Conservation (phyloP, 2,797 vertebrate genomes). For the Chaenodraco wilsoni region DNA sequence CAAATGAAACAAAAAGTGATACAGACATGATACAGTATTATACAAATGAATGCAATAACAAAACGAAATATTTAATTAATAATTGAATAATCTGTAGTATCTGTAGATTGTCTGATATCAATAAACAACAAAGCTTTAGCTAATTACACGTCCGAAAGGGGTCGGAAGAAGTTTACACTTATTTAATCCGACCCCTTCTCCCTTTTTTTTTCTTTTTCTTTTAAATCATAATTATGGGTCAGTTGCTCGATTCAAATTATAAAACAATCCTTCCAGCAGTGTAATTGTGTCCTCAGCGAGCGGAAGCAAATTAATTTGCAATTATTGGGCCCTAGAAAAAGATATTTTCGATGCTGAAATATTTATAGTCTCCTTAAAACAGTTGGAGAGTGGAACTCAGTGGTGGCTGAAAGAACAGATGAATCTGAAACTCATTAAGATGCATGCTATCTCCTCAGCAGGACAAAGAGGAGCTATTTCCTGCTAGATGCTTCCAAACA, state of each 20-base stretch:
- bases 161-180: too few relatives aligned
- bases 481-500: conserved; percentile 30
- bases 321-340: conserved; percentile 49
- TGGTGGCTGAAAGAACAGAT: conserved; percentile 50
- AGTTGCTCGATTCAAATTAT: conserved; percentile 45
- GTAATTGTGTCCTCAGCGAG: conserved; percentile 53
- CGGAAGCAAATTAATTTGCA: conserved; percentile 60
- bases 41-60: too few relatives aligned
- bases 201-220: neutral
- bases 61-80: too few relatives aligned
- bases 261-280: conserved; percentile 31
- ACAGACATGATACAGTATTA: too few relatives aligned
- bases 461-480: conserved; percentile 31
- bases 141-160: too few relatives aligned
- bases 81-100: too few relatives aligned
- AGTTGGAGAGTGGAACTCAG: conserved; percentile 57
- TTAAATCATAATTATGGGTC: conserved; percentile 46
- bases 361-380: conserved; percentile 73
- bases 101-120: too few relatives aligned
- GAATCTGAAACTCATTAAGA: conserved; percentile 68
- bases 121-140: too few relatives aligned
- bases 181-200: too few relatives aligned
- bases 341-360: conserved; percentile 70
- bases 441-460: conserved; percentile 31
- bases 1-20: too few relatives aligned